A percentile compares a stretch with the other conserved stretches of the same genome.
Conservation (phyloP, 2,113 vertebrate species). For the Hypocryptadius cinnamomeus region DNA sequence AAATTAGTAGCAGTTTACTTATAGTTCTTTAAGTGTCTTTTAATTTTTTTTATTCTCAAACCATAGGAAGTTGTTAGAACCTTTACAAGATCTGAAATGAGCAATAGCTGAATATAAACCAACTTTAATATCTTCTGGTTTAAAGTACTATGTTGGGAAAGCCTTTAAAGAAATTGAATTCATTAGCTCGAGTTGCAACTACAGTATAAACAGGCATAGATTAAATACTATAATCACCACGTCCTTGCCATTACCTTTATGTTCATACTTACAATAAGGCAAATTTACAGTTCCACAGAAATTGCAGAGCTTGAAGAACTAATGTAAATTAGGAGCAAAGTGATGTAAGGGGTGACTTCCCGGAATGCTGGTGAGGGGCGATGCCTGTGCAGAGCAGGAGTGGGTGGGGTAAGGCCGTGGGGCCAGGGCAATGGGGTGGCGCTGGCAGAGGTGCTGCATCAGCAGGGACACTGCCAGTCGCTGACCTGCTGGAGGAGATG, state of each 20-base stretch:
- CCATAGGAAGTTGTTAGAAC: neutral
- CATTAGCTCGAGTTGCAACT: neutral
- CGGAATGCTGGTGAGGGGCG: neutral
- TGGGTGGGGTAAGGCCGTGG: fast-evolving
- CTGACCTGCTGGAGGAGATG: neutral
- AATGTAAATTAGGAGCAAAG: neutral
- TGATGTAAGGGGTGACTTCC: neutral
- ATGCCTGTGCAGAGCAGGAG: neutral
- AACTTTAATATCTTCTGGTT: neutral
- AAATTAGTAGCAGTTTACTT: neutral
- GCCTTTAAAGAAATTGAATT: slow-evolving; percentile 20
- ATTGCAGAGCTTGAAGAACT: neutral
- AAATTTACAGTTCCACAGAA: neutral
- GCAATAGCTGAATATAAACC: slow-evolving; percentile 40
- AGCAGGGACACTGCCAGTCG: neutral
- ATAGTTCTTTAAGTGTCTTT: neutral
- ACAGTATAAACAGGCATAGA: slow-evolving; percentile 5
- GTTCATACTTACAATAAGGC: neutral
- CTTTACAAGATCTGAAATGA: slow-evolving; percentile 20
- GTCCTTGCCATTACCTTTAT: neutral
- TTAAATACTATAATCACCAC: neutral
- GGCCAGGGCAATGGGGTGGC: neutral
- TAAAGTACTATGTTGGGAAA: slow-evolving; percentile 2
- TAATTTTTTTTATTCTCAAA: slow-evolving; percentile 2
- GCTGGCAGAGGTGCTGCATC: neutral